These are phyloP conservation scores for Synaphobranchus kaupii DNA, from an alignment of 2,797 vertebrate species.

Conservation along the genomic window DNA sequence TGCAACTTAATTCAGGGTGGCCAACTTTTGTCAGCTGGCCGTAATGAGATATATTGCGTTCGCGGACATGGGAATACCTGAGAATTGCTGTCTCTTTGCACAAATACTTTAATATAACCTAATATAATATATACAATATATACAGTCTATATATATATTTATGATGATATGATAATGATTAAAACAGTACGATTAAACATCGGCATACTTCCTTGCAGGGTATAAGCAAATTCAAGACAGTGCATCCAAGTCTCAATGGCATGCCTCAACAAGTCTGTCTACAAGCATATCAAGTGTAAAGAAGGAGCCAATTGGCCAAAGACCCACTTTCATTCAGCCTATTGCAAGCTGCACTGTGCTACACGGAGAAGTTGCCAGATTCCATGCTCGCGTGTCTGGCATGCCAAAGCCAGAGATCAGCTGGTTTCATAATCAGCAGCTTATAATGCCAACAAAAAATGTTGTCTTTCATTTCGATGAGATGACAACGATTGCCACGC, in stretches of 20 bases:
- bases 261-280: constrained; percentile 77
- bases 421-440: constrained; percentile 87
- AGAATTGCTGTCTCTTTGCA: not conserved
- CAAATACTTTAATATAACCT: not conserved
- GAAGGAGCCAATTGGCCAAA: constrained; percentile 82
- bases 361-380: constrained; percentile 88
- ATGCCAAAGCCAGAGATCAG: constrained; percentile 83
- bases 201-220: constrained; percentile 90
- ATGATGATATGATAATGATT: constrained; percentile 18
- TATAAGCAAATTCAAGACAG: constrained; percentile 75
- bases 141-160: not conserved
- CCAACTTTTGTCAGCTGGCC: no score
- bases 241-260: constrained; percentile 72
- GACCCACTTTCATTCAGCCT: constrained; percentile 86
- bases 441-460: constrained; percentile 82
- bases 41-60: no score
- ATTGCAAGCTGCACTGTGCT: constrained; percentile 82
- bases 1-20: no score
- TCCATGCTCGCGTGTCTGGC: constrained; percentile 83
- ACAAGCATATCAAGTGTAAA: constrained; percentile 68
- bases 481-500: constrained; percentile 81
- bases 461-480: constrained; percentile 93
- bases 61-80: not conserved
- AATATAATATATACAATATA: no score
- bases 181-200: constrained; percentile 69